Conservation (phyloP, 2,888 invertebrate species). For the Drosophila paramelanica region DNA sequence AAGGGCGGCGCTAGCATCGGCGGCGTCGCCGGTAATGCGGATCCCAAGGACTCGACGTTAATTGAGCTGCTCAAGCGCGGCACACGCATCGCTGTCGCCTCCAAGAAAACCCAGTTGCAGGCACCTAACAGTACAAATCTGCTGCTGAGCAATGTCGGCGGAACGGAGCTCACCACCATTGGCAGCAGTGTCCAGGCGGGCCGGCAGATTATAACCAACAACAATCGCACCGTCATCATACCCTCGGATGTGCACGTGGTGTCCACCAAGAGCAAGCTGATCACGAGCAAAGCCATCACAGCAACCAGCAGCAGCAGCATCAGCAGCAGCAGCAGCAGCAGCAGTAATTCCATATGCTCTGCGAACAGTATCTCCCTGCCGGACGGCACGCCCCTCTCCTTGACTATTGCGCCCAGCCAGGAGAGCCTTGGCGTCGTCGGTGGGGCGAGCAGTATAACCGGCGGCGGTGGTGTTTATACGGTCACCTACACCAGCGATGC, state of each 20-base stretch:
- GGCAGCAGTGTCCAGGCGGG: slow-evolving; percentile 48
- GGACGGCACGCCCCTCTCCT: slow-evolving; percentile 83
- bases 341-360: slow-evolving; percentile 34
- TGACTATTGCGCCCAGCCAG: slow-evolving; percentile 83
- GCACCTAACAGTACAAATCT: slow-evolving; percentile 86
- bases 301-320: slow-evolving; percentile 54
- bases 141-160: slow-evolving; percentile 88
- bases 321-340: slow-evolving; percentile 46
- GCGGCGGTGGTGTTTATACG: slow-evolving; percentile 87
- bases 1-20: slow-evolving; percentile 69
- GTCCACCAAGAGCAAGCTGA: slow-evolving; percentile 71
- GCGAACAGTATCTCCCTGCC: slow-evolving; percentile 72
- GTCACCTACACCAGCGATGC: slow-evolving; percentile 87
- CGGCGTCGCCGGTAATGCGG: slow-evolving; percentile 81
- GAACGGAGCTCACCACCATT: slow-evolving; percentile 83
- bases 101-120: slow-evolving; percentile 87
- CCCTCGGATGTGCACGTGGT: slow-evolving; percentile 82
- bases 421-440: slow-evolving; percentile 70
- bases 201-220: slow-evolving; percentile 86
- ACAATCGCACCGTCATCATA: slow-evolving; percentile 84
- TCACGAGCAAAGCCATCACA: slow-evolving; percentile 38
- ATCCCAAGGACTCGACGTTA: slow-evolving; percentile 90
- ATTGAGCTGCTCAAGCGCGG: slow-evolving; percentile 92
- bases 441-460: slow-evolving; percentile 19
- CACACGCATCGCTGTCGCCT: slow-evolving; percentile 88